Conservation (phyloP, 2,797 vertebrate species). For the Acestrorhynchus altus region DNA sequence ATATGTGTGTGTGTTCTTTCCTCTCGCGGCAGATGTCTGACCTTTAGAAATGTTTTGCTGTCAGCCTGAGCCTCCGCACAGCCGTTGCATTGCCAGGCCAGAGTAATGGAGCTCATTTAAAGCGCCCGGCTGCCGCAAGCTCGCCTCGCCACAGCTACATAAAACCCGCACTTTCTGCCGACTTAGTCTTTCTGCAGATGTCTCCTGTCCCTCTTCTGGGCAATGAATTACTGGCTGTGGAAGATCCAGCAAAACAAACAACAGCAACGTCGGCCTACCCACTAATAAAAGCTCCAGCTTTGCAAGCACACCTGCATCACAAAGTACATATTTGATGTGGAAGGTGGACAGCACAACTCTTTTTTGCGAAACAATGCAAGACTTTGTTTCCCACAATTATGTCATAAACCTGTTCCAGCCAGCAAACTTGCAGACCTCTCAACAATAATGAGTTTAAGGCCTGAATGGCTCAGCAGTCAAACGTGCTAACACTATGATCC, state of each 20-base stretch:
- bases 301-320: constrained; percentile 34
- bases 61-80: constrained; percentile 60
- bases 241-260: constrained; percentile 28
- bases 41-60: constrained; percentile 72
- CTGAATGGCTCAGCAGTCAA: no score
- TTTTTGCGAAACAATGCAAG: no score
- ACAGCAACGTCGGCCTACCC: background rate
- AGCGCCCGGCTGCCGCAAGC: constrained; percentile 59
- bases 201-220: constrained; percentile 28
- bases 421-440: no score
- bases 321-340: background rate
- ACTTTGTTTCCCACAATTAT: no score
- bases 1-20: constrained; percentile 27
- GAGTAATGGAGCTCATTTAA: constrained; percentile 66
- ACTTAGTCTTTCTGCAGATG: constrained; percentile 50
- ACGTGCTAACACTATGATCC: no score
- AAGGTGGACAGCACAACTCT: no score
- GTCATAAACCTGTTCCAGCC: no score
- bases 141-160: constrained; percentile 42
- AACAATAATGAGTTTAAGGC: no score
- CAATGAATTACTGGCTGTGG: constrained; percentile 53
- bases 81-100: constrained; percentile 53
- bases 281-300: constrained; percentile 28
- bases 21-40: constrained; percentile 53
- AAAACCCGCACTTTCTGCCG: constrained; percentile 57